A percentile compares a stretch with the other conserved stretches of the same genome.
These are phyloP conservation scores for Globia sparganii DNA, from an alignment of 2,888 invertebrate genomes.

Conservation along the genomic window DNA sequence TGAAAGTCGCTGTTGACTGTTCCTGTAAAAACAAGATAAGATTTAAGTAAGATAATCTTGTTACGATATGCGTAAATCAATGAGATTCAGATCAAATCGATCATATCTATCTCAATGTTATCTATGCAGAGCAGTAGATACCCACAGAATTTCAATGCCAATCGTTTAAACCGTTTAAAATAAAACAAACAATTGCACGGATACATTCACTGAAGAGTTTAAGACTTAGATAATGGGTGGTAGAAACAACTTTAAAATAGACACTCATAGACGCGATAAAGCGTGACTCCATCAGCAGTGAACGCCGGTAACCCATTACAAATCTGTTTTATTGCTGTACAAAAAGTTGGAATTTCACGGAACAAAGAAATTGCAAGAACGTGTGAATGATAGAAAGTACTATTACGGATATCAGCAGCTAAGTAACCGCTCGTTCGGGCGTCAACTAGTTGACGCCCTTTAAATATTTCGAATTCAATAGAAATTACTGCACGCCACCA, in stretches of 20 bases:
- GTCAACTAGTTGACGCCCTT: constrained; percentile 83
- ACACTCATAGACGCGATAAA: constrained; percentile 62
- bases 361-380: constrained; percentile 75
- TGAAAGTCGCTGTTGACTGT: constrained; percentile 18
- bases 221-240: constrained; percentile 21
- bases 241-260: constrained; percentile 54
- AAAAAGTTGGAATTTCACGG: constrained; percentile 68
- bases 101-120: constrained; percentile 46
- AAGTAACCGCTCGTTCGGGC: constrained; percentile 68
- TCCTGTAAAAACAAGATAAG: constrained; percentile 54
- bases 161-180: constrained; percentile 24
- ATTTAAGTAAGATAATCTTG: constrained; percentile 42
- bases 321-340: constrained; percentile 67
- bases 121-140: constrained; percentile 24
- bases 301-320: constrained; percentile 68
- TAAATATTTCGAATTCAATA: constrained; percentile 79
- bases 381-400: constrained; percentile 74
- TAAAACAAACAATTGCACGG: constrained; percentile 34
- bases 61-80: constrained; percentile 44
- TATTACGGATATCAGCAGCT: constrained; percentile 72
- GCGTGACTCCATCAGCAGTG: constrained; percentile 66
- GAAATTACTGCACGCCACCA: constrained; percentile 65
- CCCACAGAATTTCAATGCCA: constrained; percentile 12
- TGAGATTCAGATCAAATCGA: constrained; percentile 48
- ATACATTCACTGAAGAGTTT: constrained; percentile 1